Conservation (phyloP, 2,113 vertebrate species). For the Pitta sordida region DNA sequence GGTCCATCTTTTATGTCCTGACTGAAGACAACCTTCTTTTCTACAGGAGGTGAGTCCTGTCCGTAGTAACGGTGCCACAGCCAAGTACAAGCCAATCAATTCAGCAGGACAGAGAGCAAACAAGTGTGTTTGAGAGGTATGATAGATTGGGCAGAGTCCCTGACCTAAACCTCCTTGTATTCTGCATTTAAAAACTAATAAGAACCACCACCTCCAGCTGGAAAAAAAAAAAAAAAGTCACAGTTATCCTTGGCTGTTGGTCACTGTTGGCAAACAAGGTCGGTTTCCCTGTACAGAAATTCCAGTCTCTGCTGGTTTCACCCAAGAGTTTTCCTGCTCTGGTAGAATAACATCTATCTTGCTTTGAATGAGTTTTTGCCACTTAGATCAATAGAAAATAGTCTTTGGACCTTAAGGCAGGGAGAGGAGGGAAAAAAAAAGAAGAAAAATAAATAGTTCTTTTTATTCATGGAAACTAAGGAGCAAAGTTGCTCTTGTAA, state of each 20-base stretch:
- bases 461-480: neutral
- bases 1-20: neutral
- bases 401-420: neutral
- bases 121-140: neutral
- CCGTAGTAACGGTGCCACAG: neutral
- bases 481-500: neutral
- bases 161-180: neutral
- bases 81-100: neutral
- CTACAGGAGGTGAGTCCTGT: neutral
- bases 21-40: neutral
- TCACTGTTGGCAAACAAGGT: neutral
- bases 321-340: neutral
- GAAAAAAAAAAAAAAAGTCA: neutral
- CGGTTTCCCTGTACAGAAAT: neutral
- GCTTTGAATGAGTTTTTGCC: neutral
- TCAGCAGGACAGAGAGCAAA: neutral
- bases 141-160: neutral
- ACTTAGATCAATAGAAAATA: neutral
- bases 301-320: neutral
- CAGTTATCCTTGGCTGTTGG: neutral
- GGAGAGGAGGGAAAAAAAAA: neutral
- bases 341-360: neutral
- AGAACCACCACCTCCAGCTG: neutral
- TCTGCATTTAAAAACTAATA: neutral
- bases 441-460: neutral